A percentile compares a stretch with the other conserved stretches of the same genome.
These are phyloP conservation scores for Lacerta bilineata DNA, from an alignment of 2,797 vertebrate genomes.

Conservation along the genomic window DNA sequence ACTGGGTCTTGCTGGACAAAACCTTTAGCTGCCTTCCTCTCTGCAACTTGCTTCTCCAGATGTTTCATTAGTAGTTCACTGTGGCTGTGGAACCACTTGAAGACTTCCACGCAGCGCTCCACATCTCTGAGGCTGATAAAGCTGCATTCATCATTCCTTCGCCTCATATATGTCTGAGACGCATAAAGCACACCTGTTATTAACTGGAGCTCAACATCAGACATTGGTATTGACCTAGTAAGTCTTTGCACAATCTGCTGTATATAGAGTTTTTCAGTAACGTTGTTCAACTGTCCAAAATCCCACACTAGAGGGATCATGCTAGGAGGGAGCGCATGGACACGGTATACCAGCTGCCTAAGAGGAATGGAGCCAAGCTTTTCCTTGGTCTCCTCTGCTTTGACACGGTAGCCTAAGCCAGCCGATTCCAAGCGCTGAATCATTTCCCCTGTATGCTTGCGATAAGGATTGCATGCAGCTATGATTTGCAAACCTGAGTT, in stretches of 20 bases:
- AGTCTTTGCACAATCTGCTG: slow-evolving; percentile 92
- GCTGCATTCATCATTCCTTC: slow-evolving; percentile 87
- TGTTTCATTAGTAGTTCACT: slow-evolving; percentile 80
- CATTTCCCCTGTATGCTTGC: slow-evolving; percentile 91
- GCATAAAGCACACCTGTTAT: slow-evolving; percentile 86
- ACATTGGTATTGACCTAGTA: slow-evolving; percentile 61
- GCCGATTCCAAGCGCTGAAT: slow-evolving; percentile 91
- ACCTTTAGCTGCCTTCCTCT: slow-evolving; percentile 30
- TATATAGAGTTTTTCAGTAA: slow-evolving; percentile 90
- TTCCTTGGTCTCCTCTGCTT: slow-evolving; percentile 89
- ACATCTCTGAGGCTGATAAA: slow-evolving; percentile 97
- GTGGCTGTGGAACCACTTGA: slow-evolving; percentile 89
- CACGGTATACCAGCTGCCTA: slow-evolving; percentile 95
- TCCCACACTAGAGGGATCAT: slow-evolving; percentile 97
- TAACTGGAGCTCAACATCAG: neutral
- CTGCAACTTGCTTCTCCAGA: slow-evolving; percentile 68
- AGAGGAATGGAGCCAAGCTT: slow-evolving; percentile 94
- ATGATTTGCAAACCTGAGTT: slow-evolving; percentile 88
- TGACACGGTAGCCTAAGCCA: slow-evolving; percentile 92
- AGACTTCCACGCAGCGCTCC: slow-evolving; percentile 92
- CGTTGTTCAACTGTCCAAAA: slow-evolving; percentile 92
- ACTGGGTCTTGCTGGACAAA: slow-evolving; percentile 70
- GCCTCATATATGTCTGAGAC: slow-evolving; percentile 93
- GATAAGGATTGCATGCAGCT: slow-evolving; percentile 97
- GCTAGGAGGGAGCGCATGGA: slow-evolving; percentile 95